phyloP scores from a whole-genome alignment of 2,113 vertebrate species.

The Nibea coibor region DNA sequence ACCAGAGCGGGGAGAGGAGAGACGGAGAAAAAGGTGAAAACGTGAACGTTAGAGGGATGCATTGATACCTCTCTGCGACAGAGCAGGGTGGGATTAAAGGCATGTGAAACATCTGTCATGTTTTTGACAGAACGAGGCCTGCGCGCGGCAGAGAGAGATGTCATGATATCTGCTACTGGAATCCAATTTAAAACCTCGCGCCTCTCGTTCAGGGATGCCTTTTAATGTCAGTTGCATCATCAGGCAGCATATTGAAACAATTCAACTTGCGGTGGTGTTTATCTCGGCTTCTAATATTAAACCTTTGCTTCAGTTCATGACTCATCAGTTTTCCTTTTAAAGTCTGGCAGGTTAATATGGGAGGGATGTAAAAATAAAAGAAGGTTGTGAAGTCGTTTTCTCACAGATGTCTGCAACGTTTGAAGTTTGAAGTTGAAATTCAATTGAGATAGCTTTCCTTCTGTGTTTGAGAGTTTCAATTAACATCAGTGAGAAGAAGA shows the following conservation, averaged over 20 bases:
- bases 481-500: constrained; percentile 10
- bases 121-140: constrained; percentile 58
- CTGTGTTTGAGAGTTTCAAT: constrained; percentile 28
- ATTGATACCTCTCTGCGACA: constrained; percentile 15
- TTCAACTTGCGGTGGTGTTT: constrained; percentile 12
- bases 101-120: constrained; percentile 36
- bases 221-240: constrained; percentile 14
- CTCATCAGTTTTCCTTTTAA: constrained; percentile 14
- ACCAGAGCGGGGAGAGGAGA: constrained; percentile 5
- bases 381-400: constrained; percentile 5
- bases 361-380: constrained; percentile 1
- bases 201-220: constrained; percentile 4
- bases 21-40: constrained; percentile 18
- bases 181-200: constrained; percentile 19
- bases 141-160: constrained; percentile 4
- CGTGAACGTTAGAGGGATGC: constrained; percentile 4
- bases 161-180: constrained; percentile 22
- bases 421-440: constrained; percentile 21
- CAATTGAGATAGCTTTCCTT: background rate
- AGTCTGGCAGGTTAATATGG: constrained; percentile 10
- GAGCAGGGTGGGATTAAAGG: constrained; percentile 46
- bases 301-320: constrained; percentile 30
- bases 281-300: constrained; percentile 27
- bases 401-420: background rate
- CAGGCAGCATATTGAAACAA: constrained; percentile 18